Percentiles rank a stretch among this genome's conserved stretches.
phyloP scores from a whole-genome alignment of 2,888 invertebrate species.

The Troilus luridus region DNA sequence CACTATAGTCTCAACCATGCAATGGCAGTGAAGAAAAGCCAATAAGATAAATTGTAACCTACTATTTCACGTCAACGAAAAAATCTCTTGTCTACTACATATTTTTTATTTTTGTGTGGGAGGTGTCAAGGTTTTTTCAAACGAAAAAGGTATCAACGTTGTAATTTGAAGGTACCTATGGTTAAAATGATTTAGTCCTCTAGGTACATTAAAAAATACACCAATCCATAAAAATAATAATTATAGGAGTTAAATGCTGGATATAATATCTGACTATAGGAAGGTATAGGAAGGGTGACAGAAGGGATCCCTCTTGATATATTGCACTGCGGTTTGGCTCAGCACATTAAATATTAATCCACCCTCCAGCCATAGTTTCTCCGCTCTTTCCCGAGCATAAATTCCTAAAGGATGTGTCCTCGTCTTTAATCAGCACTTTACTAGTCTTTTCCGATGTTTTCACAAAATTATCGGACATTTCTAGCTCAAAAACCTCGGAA shows the following conservation, averaged over 20 bases:
- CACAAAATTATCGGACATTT: not conserved
- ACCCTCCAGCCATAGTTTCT: not conserved
- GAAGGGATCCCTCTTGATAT: slow-evolving; percentile 21
- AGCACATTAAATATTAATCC: slow-evolving; percentile 48
- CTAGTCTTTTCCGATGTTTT: not conserved
- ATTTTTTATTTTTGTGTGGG: no score
- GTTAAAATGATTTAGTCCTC: no score
- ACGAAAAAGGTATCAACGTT: no score
- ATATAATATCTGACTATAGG: slow-evolving; percentile 26
- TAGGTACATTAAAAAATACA: no score
- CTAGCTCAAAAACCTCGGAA: no score
- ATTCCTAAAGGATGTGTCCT: not conserved
- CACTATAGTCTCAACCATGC: no score
- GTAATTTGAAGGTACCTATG: no score
- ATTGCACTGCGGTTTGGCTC: slow-evolving; percentile 42
- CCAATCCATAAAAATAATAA: not conserved
- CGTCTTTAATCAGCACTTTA: slow-evolving; percentile 9
- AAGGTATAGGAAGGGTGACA: not conserved
- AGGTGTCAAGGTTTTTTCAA: no score
- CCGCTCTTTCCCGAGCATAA: not conserved
- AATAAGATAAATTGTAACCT: no score
- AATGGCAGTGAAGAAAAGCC: no score
- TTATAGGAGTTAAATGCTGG: not conserved
- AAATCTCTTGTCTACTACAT: no score
- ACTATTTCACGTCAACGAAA: no score